A percentile compares a stretch with the other conserved stretches of the same genome.
Evolutionary conservation across 2,113 vertebrate species (phyloP).

Genomic region (Oostethus manadensis): DNA sequence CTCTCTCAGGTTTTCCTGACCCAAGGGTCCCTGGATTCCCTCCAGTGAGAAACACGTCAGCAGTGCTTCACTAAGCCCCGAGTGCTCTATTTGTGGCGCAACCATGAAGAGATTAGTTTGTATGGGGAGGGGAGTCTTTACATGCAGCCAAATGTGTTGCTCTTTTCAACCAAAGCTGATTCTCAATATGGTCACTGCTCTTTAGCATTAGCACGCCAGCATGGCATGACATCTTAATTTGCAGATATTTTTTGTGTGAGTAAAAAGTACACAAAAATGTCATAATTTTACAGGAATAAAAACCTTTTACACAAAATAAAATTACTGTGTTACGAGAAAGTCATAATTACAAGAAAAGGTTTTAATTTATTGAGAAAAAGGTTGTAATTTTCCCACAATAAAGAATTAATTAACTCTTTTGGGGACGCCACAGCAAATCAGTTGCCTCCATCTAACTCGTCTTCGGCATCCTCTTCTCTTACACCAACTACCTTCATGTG

Average conservation of each 20-base stretch:
- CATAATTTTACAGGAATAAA: too few species aligned
- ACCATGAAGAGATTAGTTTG: slow-evolving; percentile 12
- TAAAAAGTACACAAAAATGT: too few species aligned
- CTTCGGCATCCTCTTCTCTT: too few species aligned
- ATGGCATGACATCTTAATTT: neutral
- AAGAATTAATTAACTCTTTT: neutral
- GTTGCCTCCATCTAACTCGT: too few species aligned
- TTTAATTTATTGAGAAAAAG: neutral
- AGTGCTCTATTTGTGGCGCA: slow-evolving; percentile 47
- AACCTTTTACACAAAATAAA: too few species aligned
- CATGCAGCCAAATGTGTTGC: neutral
- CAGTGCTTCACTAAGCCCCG: slow-evolving; percentile 24
- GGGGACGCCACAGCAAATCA: too few species aligned
- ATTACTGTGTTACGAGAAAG: too few species aligned
- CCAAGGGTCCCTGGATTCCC: slow-evolving; percentile 25
- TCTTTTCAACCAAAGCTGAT: too few species aligned
- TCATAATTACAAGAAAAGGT: neutral
- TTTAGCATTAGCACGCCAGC: neutral
- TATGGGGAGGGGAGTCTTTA: slow-evolving; percentile 1
- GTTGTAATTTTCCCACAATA: neutral
- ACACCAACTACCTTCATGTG: too few species aligned
- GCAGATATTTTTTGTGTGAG: too few species aligned
- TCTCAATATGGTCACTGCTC: neutral
- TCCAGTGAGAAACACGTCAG: slow-evolving; percentile 47
- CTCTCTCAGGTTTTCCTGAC: slow-evolving; percentile 34